phyloP scores from a whole-genome alignment of 2,113 vertebrate species.

The Prolemur simus region DNA sequence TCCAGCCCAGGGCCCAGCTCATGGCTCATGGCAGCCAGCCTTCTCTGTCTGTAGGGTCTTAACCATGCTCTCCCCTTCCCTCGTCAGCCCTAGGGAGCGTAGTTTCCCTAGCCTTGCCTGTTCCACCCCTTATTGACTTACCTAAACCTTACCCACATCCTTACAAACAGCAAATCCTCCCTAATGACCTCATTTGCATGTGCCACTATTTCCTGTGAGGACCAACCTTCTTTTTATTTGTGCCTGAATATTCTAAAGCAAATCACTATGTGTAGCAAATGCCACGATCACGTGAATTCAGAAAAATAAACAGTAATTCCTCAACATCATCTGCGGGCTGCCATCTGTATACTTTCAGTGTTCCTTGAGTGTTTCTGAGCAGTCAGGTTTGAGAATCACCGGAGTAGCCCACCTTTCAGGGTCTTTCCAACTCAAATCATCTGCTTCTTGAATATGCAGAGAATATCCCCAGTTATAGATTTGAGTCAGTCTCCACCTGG shows the following conservation, averaged over 20 bases:
- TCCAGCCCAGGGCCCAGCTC: neutral
- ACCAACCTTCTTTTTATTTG: neutral
- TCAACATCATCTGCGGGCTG: neutral
- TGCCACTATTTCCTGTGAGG: neutral
- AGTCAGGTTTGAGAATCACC: neutral
- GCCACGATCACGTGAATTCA: neutral
- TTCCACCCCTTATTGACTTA: neutral
- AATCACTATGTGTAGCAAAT: neutral
- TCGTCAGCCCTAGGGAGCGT: neutral
- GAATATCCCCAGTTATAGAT: neutral
- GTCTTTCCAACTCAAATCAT: neutral
- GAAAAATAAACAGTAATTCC: neutral
- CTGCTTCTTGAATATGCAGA: neutral
- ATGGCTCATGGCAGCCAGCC: neutral
- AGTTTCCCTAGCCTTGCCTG: neutral
- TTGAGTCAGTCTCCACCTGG: constrained; percentile 74
- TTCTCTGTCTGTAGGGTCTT: neutral
- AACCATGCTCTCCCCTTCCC: neutral
- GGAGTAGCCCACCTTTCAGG: neutral
- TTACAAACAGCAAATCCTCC: neutral
- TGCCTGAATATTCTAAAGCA: neutral
- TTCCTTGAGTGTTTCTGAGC: neutral
- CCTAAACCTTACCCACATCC: neutral
- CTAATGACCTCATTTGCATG: neutral
- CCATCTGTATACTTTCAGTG: neutral